Evolutionary conservation across 1,140 invertebrate genomes (phyloP).

Genomic region (Charaxes varanes): DNA sequence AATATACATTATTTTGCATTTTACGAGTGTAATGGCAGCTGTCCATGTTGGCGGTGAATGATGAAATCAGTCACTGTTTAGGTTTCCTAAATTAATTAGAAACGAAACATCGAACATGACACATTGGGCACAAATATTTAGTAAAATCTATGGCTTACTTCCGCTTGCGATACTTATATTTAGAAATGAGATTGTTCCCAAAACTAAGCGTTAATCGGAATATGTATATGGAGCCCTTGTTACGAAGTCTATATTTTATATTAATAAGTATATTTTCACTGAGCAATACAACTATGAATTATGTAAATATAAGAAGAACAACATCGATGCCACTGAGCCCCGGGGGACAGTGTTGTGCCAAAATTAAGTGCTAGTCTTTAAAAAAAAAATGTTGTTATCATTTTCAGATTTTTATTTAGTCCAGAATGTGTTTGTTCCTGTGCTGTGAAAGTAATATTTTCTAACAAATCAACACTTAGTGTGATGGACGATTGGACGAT

Average conservation of each 20-base stretch:
- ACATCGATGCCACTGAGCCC: conserved; percentile 62
- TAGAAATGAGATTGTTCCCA: conserved; percentile 42
- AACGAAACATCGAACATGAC: conserved; percentile 72
- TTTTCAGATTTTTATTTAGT: conserved; percentile 74
- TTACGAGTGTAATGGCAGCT: conserved; percentile 68
- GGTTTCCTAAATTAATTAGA: conserved; percentile 62
- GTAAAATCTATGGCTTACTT: conserved; percentile 50
- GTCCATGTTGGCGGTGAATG: conserved; percentile 58
- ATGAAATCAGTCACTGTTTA: conserved; percentile 55
- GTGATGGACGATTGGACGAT: conserved; percentile 35
- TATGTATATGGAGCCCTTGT: conserved; percentile 45
- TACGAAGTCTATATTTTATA: conserved; percentile 33
- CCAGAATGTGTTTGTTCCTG: conserved; percentile 72
- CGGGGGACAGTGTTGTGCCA: conserved; percentile 63
- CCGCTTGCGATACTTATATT: conserved; percentile 52
- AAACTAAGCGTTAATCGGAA: conserved; percentile 34
- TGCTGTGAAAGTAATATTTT: conserved; percentile 65
- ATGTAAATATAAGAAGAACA: conserved; percentile 57
- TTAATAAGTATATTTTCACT: conserved; percentile 45
- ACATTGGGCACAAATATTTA: conserved; percentile 68
- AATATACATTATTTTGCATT: conserved; percentile 71
- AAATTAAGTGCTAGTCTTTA: conserved; percentile 73
- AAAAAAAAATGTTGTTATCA: conserved; percentile 70
- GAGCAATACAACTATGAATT: conserved; percentile 48
- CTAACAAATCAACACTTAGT: conserved; percentile 65